phyloP scores from a whole-genome alignment of 2,888 invertebrate genomes.

The Cryptocephalus primarius region DNA sequence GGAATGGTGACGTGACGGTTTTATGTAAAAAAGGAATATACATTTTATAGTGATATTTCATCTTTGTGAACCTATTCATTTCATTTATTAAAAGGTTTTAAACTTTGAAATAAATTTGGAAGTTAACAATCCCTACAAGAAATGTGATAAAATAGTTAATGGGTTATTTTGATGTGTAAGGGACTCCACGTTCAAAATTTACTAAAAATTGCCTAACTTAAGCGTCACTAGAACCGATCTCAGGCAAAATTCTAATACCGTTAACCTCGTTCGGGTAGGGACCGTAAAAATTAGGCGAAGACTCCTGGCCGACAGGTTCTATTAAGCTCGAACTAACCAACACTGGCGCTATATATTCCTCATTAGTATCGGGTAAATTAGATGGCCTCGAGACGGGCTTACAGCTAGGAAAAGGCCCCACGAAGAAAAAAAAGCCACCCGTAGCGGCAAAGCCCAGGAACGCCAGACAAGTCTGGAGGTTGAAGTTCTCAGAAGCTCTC shows the following conservation, averaged over 20 bases:
- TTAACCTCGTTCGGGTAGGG: conserved; percentile 19
- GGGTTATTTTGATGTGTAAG: too few relatives aligned
- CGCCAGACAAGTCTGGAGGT: conserved; percentile 52
- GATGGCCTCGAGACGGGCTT: conserved; percentile 45
- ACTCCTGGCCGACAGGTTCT: conserved; percentile 17
- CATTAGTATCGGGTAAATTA: conserved; percentile 39
- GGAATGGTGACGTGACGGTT: too few relatives aligned
- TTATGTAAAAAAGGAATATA: too few relatives aligned
- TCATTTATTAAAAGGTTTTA: too few relatives aligned
- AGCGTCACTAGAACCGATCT: conserved; percentile 24
- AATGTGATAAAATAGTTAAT: too few relatives aligned
- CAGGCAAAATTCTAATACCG: conserved; percentile 14
- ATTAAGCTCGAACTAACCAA: conserved; percentile 42
- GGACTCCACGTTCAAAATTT: too few relatives aligned
- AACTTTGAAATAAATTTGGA: too few relatives aligned
- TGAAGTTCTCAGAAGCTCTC: conserved; percentile 45
- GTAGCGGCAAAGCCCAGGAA: conserved; percentile 46
- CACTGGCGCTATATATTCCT: conserved; percentile 49
- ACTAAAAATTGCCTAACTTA: conserved; percentile 9
- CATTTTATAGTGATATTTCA: too few relatives aligned
- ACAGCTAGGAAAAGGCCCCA: conserved; percentile 61
- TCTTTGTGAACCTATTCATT: too few relatives aligned
- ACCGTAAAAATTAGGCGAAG: conserved; percentile 30
- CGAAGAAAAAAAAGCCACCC: conserved; percentile 51
- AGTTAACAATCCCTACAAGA: too few relatives aligned